phyloP scores from a whole-genome alignment of 1,140 invertebrate genomes.

The Physella acuta region DNA sequence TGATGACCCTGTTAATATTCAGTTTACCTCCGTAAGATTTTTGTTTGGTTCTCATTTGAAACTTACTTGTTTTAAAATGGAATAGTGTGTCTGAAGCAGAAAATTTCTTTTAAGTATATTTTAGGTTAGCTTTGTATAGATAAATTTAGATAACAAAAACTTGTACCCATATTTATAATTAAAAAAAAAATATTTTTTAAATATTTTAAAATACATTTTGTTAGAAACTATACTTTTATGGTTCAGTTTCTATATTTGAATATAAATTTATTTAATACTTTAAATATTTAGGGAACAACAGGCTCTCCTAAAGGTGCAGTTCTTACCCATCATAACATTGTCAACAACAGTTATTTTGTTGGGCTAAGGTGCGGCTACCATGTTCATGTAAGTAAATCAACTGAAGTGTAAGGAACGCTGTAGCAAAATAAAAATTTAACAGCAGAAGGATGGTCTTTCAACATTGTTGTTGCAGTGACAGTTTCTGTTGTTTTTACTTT shows the following conservation, averaged over 20 bases:
- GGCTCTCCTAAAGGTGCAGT: slow-evolving; percentile 86
- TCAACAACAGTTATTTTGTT: slow-evolving; percentile 81
- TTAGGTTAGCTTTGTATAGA: too few species aligned
- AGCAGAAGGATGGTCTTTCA: too few species aligned
- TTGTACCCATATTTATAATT: too few species aligned
- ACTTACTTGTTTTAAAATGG: not conserved
- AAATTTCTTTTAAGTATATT: not conserved
- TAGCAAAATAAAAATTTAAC: too few species aligned
- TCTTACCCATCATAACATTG: slow-evolving; percentile 77
- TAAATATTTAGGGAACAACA: slow-evolving; percentile 80
- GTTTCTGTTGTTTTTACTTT: too few species aligned
- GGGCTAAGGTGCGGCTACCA: slow-evolving; percentile 67
- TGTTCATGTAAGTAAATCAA: slow-evolving; percentile 31
- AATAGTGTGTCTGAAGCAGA: not conserved
- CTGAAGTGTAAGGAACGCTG: not conserved
- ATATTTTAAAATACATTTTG: too few species aligned
- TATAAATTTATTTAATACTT: too few species aligned
- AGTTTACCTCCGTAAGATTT: slow-evolving; percentile 75
- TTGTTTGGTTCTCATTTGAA: not conserved
- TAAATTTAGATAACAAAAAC: too few species aligned
- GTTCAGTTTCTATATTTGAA: too few species aligned
- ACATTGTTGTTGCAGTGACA: too few species aligned
- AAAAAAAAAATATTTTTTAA: too few species aligned
- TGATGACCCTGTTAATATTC: slow-evolving; percentile 74
- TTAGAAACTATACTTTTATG: too few species aligned